Evolutionary conservation across 1,140 invertebrate species (phyloP).

Genomic region (Wasmannia auropunctata): DNA sequence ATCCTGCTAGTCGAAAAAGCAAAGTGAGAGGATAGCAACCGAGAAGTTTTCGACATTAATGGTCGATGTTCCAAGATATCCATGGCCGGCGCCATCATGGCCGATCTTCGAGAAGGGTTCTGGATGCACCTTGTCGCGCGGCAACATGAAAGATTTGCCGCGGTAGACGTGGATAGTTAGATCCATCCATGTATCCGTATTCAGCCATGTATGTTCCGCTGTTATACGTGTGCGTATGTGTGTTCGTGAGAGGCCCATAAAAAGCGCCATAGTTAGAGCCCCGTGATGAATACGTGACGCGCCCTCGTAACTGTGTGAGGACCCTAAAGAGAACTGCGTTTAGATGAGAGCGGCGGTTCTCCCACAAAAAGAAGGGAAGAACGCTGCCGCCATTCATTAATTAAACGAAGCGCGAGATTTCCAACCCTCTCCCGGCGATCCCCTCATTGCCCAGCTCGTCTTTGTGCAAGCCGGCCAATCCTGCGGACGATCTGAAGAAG

Average conservation of each 20-base stretch:
- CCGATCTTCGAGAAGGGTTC: conserved; percentile 55
- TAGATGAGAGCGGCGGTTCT: conserved; percentile 57
- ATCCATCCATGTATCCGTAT: conserved; percentile 54
- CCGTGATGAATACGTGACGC: conserved; percentile 45
- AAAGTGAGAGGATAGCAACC: neutral
- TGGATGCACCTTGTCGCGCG: conserved; percentile 60
- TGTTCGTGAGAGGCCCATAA: conserved; percentile 57
- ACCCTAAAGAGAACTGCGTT: conserved; percentile 46
- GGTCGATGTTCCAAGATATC: conserved; percentile 37
- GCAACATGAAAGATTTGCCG: conserved; percentile 73
- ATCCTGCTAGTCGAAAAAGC: neutral
- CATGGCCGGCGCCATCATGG: conserved; percentile 49
- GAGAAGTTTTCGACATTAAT: conserved; percentile 50
- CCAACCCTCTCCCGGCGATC: conserved; percentile 64
- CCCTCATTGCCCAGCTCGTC: conserved; percentile 45
- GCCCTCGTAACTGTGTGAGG: conserved; percentile 61
- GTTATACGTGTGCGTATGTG: conserved; percentile 24
- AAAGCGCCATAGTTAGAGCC: conserved; percentile 57
- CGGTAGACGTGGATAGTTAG: conserved; percentile 52
- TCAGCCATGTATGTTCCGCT: conserved; percentile 45
- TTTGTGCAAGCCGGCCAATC: conserved; percentile 72
- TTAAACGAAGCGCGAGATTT: conserved; percentile 83
- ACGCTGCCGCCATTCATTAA: conserved; percentile 80
- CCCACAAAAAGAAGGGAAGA: conserved; percentile 66
- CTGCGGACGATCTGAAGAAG: conserved; percentile 65